These are phyloP conservation scores for Trematomus bernacchii DNA, from an alignment of 2,797 vertebrate species.

Conservation along the genomic window DNA sequence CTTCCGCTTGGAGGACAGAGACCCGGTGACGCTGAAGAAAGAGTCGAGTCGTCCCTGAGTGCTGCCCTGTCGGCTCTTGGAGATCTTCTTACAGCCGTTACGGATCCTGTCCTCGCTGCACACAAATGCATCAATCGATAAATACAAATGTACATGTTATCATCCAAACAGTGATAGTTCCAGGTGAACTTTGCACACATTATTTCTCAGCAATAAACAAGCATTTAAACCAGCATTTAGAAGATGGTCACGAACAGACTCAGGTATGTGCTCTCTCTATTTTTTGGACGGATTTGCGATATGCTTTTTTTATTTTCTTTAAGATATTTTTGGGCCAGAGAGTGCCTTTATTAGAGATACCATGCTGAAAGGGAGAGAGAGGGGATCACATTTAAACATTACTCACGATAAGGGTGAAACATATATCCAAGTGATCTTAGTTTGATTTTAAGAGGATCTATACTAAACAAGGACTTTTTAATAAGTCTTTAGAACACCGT, in stretches of 20 bases:
- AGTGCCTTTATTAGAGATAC: too few species aligned
- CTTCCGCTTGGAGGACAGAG: constrained; percentile 96
- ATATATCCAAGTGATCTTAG: too few species aligned
- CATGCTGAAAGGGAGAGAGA: too few species aligned
- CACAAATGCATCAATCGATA: background rate
- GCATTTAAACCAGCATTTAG: background rate
- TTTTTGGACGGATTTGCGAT: too few species aligned
- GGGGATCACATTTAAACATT: too few species aligned
- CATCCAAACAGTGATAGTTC: background rate
- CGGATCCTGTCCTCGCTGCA: constrained; percentile 92
- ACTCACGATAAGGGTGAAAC: too few species aligned
- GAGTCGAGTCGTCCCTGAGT: constrained; percentile 96
- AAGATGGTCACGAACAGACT: background rate
- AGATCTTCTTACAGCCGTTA: constrained; percentile 91
- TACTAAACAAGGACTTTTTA: too few species aligned
- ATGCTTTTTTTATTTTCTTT: too few species aligned
- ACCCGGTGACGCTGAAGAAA: constrained; percentile 96
- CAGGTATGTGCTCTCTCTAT: background rate
- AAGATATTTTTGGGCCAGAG: too few species aligned
- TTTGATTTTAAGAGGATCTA: too few species aligned
- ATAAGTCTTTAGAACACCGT: too few species aligned
- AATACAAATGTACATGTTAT: background rate
- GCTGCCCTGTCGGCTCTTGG: constrained; percentile 94
- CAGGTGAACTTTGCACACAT: background rate
- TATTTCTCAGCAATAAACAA: background rate